phyloP scores from a whole-genome alignment of 2,888 invertebrate genomes.

The Aporophyla nigra region DNA sequence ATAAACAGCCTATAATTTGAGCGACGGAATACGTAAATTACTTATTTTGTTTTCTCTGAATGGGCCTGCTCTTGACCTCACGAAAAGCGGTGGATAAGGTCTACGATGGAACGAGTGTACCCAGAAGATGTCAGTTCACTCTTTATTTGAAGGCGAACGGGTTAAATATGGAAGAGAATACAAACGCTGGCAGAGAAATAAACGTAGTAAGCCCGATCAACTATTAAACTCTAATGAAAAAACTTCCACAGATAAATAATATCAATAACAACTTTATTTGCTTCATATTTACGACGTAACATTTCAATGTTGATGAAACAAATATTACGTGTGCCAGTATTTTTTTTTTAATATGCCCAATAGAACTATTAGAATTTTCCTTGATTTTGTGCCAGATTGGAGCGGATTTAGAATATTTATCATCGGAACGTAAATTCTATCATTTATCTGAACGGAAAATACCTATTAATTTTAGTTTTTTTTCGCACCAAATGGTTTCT shows the following conservation, averaged over 20 bases:
- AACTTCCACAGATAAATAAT: slow-evolving; percentile 37
- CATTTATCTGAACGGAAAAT: slow-evolving; percentile 33
- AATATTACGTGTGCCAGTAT: slow-evolving; percentile 42
- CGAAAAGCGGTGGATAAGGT: too few relatives aligned
- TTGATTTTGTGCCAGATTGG: slow-evolving; percentile 71
- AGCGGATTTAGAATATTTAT: slow-evolving; percentile 48
- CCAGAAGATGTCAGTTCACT: too few relatives aligned
- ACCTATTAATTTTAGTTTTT: background rate
- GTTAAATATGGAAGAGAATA: too few relatives aligned
- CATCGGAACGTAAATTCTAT: slow-evolving; percentile 35
- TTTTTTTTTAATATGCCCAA: slow-evolving; percentile 49
- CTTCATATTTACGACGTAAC: slow-evolving; percentile 30
- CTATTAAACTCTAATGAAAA: slow-evolving; percentile 25
- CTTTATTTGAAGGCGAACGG: too few relatives aligned
- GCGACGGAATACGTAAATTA: background rate
- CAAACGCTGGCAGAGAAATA: too few relatives aligned
- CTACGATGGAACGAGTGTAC: too few relatives aligned
- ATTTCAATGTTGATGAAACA: slow-evolving; percentile 45
- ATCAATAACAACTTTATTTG: slow-evolving; percentile 35
- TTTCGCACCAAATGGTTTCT: background rate
- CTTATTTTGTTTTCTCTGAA: too few relatives aligned
- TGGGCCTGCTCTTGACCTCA: too few relatives aligned
- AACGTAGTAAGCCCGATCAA: background rate
- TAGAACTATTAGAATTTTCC: slow-evolving; percentile 52
- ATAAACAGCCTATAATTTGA: too few relatives aligned